Evolutionary conservation across 2,888 invertebrate species (phyloP).

Genomic region (Sthenelais limicola): DNA sequence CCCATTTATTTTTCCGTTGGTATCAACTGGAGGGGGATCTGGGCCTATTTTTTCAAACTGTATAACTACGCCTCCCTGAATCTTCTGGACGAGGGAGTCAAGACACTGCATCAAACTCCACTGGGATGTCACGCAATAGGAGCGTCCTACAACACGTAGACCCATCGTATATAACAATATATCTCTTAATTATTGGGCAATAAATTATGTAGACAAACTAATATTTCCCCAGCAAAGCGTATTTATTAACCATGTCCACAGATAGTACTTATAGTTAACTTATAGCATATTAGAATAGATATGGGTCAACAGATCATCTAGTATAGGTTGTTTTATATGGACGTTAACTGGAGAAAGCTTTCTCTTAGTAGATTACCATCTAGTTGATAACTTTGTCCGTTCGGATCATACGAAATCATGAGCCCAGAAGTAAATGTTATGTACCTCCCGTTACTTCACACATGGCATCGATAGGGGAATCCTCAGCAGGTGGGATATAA

Average conservation of each 20-base stretch:
- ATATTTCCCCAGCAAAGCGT: too few species aligned
- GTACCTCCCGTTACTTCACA: slow-evolving; percentile 97
- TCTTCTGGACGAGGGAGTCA: slow-evolving; percentile 96
- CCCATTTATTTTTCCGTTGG: slow-evolving; percentile 27
- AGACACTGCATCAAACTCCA: slow-evolving; percentile 96
- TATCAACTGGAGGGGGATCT: slow-evolving; percentile 75
- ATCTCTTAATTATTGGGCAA: too few species aligned
- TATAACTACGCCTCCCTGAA: slow-evolving; percentile 97
- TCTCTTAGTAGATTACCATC: too few species aligned
- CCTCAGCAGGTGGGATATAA: slow-evolving; percentile 89
- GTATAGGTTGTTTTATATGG: too few species aligned
- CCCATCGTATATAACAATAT: too few species aligned
- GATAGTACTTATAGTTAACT: too few species aligned
- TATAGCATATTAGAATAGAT: too few species aligned
- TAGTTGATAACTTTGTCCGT: too few species aligned
- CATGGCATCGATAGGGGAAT: slow-evolving; percentile 96
- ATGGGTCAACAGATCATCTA: too few species aligned
- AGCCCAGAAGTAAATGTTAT: not conserved
- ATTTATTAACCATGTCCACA: too few species aligned
- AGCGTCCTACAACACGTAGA: slow-evolving; percentile 85
- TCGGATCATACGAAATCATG: not conserved
- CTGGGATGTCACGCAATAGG: slow-evolving; percentile 95
- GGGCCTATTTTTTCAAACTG: slow-evolving; percentile 97
- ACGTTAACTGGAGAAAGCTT: too few species aligned
- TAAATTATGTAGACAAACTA: too few species aligned